Base-by-base conservation (phyloP, 2,113 vertebrate genomes). In the Fulmarus glacialis region DNA sequence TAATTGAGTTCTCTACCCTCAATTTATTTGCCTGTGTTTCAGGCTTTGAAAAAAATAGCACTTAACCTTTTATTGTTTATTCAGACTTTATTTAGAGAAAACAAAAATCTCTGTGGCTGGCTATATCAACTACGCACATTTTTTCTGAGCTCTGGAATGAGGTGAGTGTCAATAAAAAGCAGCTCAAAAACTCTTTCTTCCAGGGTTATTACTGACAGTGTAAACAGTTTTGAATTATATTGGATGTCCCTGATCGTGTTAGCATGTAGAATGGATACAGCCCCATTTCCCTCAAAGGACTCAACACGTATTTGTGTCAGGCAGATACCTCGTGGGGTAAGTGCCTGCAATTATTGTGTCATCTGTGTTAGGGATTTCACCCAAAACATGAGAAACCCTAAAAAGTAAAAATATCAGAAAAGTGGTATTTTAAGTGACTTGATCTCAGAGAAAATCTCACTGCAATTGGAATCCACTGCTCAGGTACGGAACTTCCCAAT, bases 41-140 rank as follows among this genome's bases (percentile, higher is more conserved):
- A 90, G 56, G 50, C 73, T 94, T 94, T 91, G 78, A 59, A 93
- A 96, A 85, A 95, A 88, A 90, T 36, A 91, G 66, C 80, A 95
- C 91, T 94, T 96, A 95, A 96, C 91, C 95, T 97, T 96, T 95
- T 59, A 94, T 97, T 96, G 87, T 97, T 97, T 97, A 91, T 97
- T 94, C 71, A 87, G 77, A 79, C 52, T 87, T 87, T 95, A 91
- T 79, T 95, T 87, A 92, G 82, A 94, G 86, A 84, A 96, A 95
- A 89, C 82, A 92, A 86, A 87, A 90, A 66, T 93, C 43, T 92
- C 85, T 47, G 50, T 59, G 80, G 29, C 72, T 89, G 80, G 38
- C 83, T 86, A n/a, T 89, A 81, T 87, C 56, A 81, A 52, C 83
- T 48, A 64, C 0, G 0, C 43, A 27, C 36, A 23, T 67, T 95